A percentile compares a stretch with the other conserved stretches of the same genome.
Conservation (phyloP, 2,888 invertebrate species). For the Agelastica alni region DNA sequence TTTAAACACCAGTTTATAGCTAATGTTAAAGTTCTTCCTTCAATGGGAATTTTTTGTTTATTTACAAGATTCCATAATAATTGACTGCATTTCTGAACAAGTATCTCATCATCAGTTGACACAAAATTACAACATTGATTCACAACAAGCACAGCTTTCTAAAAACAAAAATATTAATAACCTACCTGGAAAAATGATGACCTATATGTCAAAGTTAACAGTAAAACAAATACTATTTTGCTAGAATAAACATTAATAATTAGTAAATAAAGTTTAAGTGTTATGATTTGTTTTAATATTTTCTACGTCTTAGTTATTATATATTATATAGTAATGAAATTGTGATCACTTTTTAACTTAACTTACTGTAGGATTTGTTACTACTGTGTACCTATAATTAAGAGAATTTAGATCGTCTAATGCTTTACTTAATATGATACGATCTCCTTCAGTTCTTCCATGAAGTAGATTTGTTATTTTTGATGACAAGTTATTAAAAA, state of each 20-base stretch:
- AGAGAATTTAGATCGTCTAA: conserved; percentile 68
- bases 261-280: too few relatives aligned
- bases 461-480: conserved; percentile 50
- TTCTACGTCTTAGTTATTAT: too few relatives aligned
- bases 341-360: too few relatives aligned
- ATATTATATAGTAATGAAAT: too few relatives aligned
- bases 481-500: conserved; percentile 47
- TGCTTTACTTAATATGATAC: conserved; percentile 59
- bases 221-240: conserved; percentile 4
- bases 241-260: too few relatives aligned
- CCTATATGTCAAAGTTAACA: background rate
- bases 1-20: conserved; percentile 53
- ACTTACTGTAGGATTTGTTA: conserved; percentile 49
- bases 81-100: conserved; percentile 64
- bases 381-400: conserved; percentile 59
- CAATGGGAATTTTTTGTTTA: conserved; percentile 59
- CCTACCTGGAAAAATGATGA: too few relatives aligned
- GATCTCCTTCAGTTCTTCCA: conserved; percentile 54
- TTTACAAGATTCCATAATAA: conserved; percentile 62
- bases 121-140: conserved; percentile 53
- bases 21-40: conserved; percentile 50
- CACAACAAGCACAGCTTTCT: conserved; percentile 54
- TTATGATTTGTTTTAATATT: too few relatives aligned
- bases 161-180: conserved; percentile 28
- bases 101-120: conserved; percentile 59